Evolutionary conservation across 2,888 invertebrate species (phyloP), one percentile per base, ranked within the genome.

Genomic region (Phyllotreta cruciferae): DNA sequence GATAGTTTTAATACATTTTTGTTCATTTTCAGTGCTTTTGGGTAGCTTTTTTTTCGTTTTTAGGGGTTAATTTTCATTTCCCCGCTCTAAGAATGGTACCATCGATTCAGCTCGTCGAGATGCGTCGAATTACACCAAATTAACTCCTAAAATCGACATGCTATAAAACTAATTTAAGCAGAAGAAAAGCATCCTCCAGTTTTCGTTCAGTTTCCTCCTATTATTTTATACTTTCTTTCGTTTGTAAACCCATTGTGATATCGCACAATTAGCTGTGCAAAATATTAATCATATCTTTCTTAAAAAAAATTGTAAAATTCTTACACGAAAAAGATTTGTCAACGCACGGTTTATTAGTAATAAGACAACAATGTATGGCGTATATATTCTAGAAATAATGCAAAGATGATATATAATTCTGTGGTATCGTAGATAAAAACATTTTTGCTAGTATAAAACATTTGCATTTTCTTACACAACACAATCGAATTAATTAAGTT

Each of bases 221-320:
- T 14, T 49, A 52, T 60, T 60, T 60, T 60, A 24, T 24, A 24
- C 24, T 60, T 52, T 53, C 60, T 52, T 53, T 50, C 47, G 14
- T 37, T 56, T 61, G 57, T 64, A 61, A 69, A 67, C 77, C 77
- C 75, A 78, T 78, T 80, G 80, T 80, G 80, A 80, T 80, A 80
- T 77, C 73, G 78, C 75, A 74, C 74, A 74, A 65, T 66, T 67
- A 61, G 61, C 66, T 73, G 74, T 75, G 76, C 77, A 75, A 74
- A 41, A 72, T 72, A 65, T 71, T 71, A 77, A 76, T 78, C 79
- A 79, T 79, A 79, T 79, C 79, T 75, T 75, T 75, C 72, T 75
- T 73, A 64, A 62, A 67, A 60, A 52, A 37, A n/a, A 57, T 62
- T 67, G 52, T 50, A 67, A 64, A 67, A 60, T 58, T 60, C 50